Evolutionary conservation across 2,113 vertebrate genomes (phyloP), one percentile per base, ranked within the genome.

Genomic region (Coreoperca whiteheadi): DNA sequence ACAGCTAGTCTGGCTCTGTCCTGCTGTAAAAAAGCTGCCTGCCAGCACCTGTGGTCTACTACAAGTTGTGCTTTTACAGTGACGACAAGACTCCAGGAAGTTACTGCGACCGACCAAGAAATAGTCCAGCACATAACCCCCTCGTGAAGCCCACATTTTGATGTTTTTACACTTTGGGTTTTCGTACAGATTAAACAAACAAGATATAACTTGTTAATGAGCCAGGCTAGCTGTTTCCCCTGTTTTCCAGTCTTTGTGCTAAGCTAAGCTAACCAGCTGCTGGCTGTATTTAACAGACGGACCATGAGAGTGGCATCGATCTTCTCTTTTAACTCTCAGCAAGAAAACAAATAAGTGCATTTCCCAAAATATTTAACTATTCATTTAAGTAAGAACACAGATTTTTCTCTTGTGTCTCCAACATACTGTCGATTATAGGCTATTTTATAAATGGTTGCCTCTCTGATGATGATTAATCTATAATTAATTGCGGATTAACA

Each of bases 391-490:
- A 25, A 81, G 61, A 86, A 66, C 7, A 57, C 25, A 84, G 68
- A 48, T 41, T 74, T 18, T 8, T 39, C 50, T 28, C 50, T 28
- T 34, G 48, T 72, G 48, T 73, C 57, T 66, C 25, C 59, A 50
- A 68, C 39, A 41, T 51, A 75, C 32, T 23, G 39, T 48, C 6
- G 21, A 39, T 69, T 41, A 23, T 37, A 34, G 32, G 32, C 32
- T 34, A 60, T 48, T n/a, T 15, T 48, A 74, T 66, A 63, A 84
- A 89, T 82, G 61, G 71, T 70, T 64, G 63, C 46, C 56, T 64
- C 46, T 70, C 30, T 82, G 74, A 79, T 67, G 53, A 79, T 69
- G 65, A 90, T 78, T 85, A 50, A 59, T 80, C 70, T 83, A 76
- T 79, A 86, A 86, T 74, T 48, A 61, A 53, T 68, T 84, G 67